Percentiles rank a stretch among this genome's conserved stretches.
Conservation (phyloP, 2,113 vertebrate species). For the Lepidothrix coronata region DNA sequence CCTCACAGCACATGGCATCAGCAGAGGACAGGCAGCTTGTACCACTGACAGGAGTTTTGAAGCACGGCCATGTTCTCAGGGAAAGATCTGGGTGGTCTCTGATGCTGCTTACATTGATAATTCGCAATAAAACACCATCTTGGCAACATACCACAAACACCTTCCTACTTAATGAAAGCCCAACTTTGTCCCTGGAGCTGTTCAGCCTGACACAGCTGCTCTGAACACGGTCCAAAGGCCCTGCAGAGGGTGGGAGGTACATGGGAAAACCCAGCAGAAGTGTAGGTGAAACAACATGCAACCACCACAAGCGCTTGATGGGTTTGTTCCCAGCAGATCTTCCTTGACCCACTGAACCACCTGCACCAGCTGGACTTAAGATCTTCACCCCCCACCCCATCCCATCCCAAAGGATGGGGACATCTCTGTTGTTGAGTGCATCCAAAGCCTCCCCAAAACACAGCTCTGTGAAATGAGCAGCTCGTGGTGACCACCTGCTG, state of each 20-base stretch:
- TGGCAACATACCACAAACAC: slow-evolving; percentile 32
- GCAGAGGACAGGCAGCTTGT: neutral
- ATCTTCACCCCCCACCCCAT: neutral
- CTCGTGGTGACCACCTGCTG: neutral
- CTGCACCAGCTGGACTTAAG: neutral
- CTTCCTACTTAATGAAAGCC: slow-evolving; percentile 20
- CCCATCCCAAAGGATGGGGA: neutral
- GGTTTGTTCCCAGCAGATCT: neutral
- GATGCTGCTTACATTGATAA: neutral
- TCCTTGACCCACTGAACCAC: neutral
- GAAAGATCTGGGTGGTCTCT: slow-evolving; percentile 44
- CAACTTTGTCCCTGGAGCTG: slow-evolving; percentile 9
- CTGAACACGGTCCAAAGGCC: slow-evolving; percentile 9
- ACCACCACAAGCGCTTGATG: rapidly evolving
- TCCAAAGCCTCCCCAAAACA: neutral
- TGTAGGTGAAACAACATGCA: neutral
- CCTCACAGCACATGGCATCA: neutral
- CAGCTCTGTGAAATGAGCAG: neutral
- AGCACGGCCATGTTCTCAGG: neutral
- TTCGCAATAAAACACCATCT: slow-evolving; percentile 21
- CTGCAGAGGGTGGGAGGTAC: slow-evolving; percentile 10
- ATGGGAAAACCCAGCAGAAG: slow-evolving; percentile 11
- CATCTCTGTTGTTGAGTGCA: neutral
- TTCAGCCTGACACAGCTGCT: slow-evolving; percentile 16
- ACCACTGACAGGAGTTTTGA: neutral